These are phyloP conservation scores for Apotomis capreana DNA, from an alignment of 2,888 invertebrate species.

Conservation along the genomic window DNA sequence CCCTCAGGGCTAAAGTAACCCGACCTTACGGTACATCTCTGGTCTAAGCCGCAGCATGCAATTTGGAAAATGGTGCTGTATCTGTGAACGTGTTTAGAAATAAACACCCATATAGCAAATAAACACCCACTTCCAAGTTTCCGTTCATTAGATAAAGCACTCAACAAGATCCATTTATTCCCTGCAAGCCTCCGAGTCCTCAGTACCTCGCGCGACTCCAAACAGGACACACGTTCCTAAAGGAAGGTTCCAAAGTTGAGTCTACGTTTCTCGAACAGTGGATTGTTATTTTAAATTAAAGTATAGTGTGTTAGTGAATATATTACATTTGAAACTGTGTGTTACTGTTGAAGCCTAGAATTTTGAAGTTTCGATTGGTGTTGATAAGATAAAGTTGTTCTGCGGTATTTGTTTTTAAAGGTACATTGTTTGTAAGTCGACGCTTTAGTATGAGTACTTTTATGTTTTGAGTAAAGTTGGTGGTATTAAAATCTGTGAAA, in stretches of 20 bases:
- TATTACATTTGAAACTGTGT: neutral
- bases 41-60: too few relatives aligned
- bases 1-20: too few relatives aligned
- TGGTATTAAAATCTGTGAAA: too few relatives aligned
- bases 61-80: too few relatives aligned
- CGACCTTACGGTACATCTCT: too few relatives aligned
- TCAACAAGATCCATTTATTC: neutral
- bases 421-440: neutral
- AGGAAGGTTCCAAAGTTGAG: neutral
- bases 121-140: too few relatives aligned
- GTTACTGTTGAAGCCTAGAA: neutral
- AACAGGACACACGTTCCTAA: neutral
- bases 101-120: too few relatives aligned
- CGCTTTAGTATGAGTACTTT: too few relatives aligned
- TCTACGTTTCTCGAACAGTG: neutral
- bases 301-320: neutral
- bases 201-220: neutral
- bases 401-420: neutral
- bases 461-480: too few relatives aligned
- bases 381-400: neutral
- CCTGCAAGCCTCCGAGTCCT: neutral
- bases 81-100: too few relatives aligned
- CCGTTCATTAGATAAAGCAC: neutral
- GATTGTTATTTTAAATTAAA: neutral
- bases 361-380: neutral